phyloP scores from a whole-genome alignment of 2,113 vertebrate species.

The Sceloporus tristichus region DNA sequence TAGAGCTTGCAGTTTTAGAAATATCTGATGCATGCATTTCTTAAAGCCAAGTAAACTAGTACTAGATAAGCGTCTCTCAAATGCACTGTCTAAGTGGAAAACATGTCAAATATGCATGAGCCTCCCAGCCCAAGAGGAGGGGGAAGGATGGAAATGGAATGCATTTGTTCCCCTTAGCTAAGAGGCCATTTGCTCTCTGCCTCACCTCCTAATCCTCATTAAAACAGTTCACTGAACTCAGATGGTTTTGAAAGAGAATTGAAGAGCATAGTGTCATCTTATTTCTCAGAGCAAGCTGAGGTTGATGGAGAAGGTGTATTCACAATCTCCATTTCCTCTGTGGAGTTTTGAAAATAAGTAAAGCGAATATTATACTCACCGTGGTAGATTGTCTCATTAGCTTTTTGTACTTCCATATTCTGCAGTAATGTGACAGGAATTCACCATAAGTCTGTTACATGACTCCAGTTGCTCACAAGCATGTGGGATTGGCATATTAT shows the following conservation, averaged over 20 bases:
- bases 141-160: slow-evolving; percentile 60
- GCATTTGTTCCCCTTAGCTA: slow-evolving; percentile 53
- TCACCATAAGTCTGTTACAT: background rate
- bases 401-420: background rate
- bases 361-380: slow-evolving; percentile 30
- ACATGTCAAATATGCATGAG: slow-evolving; percentile 77
- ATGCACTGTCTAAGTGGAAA: slow-evolving; percentile 65
- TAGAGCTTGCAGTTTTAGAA: slow-evolving; percentile 37
- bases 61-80: slow-evolving; percentile 30
- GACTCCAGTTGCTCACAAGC: background rate
- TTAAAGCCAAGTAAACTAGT: slow-evolving; percentile 52
- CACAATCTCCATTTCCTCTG: slow-evolving; percentile 24
- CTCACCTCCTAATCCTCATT: slow-evolving; percentile 74
- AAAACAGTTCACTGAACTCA: slow-evolving; percentile 68
- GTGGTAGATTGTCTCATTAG: slow-evolving; percentile 19
- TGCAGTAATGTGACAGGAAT: background rate
- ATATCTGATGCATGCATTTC: slow-evolving; percentile 34
- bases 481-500: rapidly evolving
- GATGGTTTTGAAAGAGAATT: slow-evolving; percentile 64
- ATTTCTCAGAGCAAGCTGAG: slow-evolving; percentile 52
- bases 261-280: slow-evolving; percentile 61
- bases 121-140: slow-evolving; percentile 54
- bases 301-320: slow-evolving; percentile 28
- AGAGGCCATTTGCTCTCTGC: slow-evolving; percentile 69
- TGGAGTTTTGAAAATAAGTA: slow-evolving; percentile 21